Conservation (phyloP, 2,888 invertebrate species). For the Dexiosoma caninum region DNA sequence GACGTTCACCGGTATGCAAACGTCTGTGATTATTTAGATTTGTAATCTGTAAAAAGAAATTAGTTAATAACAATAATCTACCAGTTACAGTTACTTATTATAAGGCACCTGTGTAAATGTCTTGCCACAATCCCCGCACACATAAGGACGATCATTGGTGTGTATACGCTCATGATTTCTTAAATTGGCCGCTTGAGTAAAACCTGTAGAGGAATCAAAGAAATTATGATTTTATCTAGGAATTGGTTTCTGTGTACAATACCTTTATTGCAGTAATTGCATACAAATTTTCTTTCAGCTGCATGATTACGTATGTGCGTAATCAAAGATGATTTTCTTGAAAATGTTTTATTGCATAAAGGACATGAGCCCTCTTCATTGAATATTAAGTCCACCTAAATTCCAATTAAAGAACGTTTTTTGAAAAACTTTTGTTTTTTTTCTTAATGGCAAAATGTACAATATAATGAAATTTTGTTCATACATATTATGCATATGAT, state of each 20-base stretch:
- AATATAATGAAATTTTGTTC: conserved; percentile 26
- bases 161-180: conserved; percentile 78
- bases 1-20: conserved; percentile 77
- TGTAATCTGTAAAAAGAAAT: conserved; percentile 71
- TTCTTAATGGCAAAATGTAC: background rate
- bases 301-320: conserved; percentile 78
- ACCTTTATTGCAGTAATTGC: conserved; percentile 78
- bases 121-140: conserved; percentile 78
- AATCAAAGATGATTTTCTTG: conserved; percentile 77
- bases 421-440: background rate
- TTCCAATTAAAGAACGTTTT: background rate
- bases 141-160: conserved; percentile 78
- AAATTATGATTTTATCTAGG: background rate
- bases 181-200: conserved; percentile 78
- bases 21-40: conserved; percentile 78
- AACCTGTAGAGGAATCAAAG: conserved; percentile 67
- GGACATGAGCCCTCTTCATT: conserved; percentile 78
- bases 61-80: background rate
- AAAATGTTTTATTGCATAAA: conserved; percentile 78
- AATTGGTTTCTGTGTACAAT: background rate
- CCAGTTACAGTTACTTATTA: background rate
- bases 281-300: conserved; percentile 78
- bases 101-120: conserved; percentile 77
- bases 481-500: background rate
- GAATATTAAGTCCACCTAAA: conserved; percentile 77